A percentile compares a stretch with the other conserved stretches of the same genome.
These are phyloP conservation scores for Cossypha caffra DNA, from an alignment of 2,797 vertebrate genomes.

Conservation along the genomic window DNA sequence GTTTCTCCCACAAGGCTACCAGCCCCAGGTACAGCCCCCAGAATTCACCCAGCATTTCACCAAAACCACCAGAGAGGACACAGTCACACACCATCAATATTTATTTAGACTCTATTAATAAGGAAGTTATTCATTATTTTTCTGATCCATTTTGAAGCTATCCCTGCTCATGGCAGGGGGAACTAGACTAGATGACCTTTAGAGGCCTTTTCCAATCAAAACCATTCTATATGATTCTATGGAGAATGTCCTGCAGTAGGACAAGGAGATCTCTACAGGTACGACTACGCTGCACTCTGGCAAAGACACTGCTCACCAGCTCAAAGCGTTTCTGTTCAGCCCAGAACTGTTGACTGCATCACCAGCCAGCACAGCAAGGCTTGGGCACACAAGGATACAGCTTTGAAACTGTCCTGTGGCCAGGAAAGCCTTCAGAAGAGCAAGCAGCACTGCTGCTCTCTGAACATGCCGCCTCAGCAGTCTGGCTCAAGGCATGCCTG, in stretches of 20 bases:
- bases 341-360: background rate
- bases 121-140: background rate
- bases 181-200: background rate
- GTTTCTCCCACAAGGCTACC: background rate
- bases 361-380: background rate
- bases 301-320: background rate
- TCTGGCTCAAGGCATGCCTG: rapidly evolving
- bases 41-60: background rate
- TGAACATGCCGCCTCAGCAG: background rate
- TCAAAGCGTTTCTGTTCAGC: background rate
- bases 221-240: background rate
- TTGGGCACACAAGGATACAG: rapidly evolving
- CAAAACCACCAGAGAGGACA: background rate
- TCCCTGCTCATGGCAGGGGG: rapidly evolving
- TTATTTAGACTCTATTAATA: background rate
- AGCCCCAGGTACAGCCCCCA: background rate
- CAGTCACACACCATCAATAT: background rate
- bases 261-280: background rate
- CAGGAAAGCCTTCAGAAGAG: background rate
- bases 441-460: background rate
- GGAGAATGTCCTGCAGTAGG: background rate
- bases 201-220: background rate
- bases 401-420: background rate
- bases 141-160: background rate
- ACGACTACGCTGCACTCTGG: background rate